phyloP scores from a whole-genome alignment of 2,113 vertebrate genomes.

The Macquaria australasica region DNA sequence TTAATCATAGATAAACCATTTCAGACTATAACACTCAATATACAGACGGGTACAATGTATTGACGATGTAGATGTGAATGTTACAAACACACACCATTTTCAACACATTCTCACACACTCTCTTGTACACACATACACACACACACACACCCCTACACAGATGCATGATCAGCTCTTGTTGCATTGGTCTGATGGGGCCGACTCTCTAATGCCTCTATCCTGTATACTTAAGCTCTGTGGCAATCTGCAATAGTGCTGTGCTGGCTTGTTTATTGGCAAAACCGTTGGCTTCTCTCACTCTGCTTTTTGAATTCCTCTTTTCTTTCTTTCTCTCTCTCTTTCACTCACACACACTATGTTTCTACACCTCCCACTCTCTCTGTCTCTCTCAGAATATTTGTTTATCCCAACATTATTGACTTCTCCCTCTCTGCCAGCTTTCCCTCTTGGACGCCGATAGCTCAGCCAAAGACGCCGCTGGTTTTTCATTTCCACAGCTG shows the following conservation, averaged over 20 bases:
- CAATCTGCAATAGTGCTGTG: slow-evolving; percentile 76
- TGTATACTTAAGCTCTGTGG: slow-evolving; percentile 69
- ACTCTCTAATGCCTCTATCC: slow-evolving; percentile 67
- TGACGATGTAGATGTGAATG: neutral
- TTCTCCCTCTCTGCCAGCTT: slow-evolving; percentile 51
- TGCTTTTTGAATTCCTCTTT: slow-evolving; percentile 26
- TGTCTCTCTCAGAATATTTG: slow-evolving; percentile 58
- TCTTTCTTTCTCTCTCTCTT: neutral
- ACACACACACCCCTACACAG: slow-evolving; percentile 42
- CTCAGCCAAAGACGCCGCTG: slow-evolving; percentile 48
- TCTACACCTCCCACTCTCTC: neutral
- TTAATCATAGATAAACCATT: neutral
- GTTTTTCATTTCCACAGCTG: slow-evolving; percentile 72
- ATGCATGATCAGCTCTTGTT: slow-evolving; percentile 68
- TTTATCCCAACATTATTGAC: slow-evolving; percentile 71
- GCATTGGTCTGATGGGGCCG: slow-evolving; percentile 50
- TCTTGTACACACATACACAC: slow-evolving; percentile 3
- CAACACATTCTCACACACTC: neutral
- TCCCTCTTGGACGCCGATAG: slow-evolving; percentile 42
- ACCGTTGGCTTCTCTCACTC: slow-evolving; percentile 64
- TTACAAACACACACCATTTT: neutral
- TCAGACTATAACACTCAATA: neutral
- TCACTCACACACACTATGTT: neutral
- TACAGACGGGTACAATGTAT: neutral
- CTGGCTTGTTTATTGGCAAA: slow-evolving; percentile 75